Conservation (phyloP, 2,797 vertebrate genomes). For the Poecilia gillii region DNA sequence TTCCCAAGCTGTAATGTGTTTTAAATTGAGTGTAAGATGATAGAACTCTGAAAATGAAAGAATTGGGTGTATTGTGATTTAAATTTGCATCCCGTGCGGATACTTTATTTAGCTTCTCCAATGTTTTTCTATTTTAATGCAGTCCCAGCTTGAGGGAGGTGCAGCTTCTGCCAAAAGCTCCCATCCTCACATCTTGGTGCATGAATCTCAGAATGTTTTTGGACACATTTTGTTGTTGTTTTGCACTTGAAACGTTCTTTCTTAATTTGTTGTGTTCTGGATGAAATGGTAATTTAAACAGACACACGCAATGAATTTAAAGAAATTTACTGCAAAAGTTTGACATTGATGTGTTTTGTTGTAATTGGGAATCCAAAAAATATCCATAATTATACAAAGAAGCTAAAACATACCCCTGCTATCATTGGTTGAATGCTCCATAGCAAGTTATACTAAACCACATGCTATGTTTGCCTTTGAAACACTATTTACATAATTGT, state of each 20-base stretch:
- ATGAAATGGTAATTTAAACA: not conserved
- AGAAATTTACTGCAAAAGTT: not conserved
- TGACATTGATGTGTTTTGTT: not conserved
- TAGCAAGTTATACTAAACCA: not conserved
- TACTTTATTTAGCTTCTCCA: conserved; percentile 36
- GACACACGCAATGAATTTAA: not conserved
- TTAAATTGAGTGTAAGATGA: conserved; percentile 73
- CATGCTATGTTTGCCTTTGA: not conserved
- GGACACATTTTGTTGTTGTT: not conserved
- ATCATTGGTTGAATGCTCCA: not conserved
- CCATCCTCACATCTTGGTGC: not conserved
- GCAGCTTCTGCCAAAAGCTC: conserved; percentile 8
- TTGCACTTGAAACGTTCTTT: not conserved
- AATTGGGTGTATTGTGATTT: conserved; percentile 59
- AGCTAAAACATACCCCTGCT: not conserved
- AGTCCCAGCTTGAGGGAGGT: conserved; percentile 39
- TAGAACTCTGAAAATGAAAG: conserved; percentile 59
- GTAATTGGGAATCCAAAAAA: not conserved
- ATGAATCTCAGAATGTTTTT: not conserved
- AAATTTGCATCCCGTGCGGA: conserved; percentile 67
- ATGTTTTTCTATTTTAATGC: conserved; percentile 19
- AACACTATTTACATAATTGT: not conserved
- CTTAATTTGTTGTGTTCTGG: not conserved
- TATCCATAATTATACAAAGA: not conserved
- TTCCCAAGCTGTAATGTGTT: conserved; percentile 55